Base-by-base conservation (phyloP, 2,888 invertebrate genomes). In the Aethes cnicana region DNA sequence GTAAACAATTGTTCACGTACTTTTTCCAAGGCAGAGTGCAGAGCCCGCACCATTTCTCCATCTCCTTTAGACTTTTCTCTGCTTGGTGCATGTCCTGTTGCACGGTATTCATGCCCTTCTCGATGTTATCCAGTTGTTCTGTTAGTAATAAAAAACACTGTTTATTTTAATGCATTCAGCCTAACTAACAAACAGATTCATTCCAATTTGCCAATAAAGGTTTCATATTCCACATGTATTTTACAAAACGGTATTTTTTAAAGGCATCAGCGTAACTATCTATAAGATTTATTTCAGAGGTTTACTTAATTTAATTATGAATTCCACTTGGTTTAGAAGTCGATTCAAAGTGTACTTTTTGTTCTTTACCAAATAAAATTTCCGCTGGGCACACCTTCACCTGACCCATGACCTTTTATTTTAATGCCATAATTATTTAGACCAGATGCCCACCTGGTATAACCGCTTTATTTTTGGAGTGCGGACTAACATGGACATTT, bases 81-180 rank as follows among this genome's bases (percentile, higher is more conserved):
- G 98, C 98, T 84, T 98, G 97, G 74, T 94, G 93, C 98, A 98
- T 98, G 81, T 98, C 98, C 61, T 95, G 94, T 86, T 98, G 98
- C 86, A 98, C 98, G 84, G 97, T 96, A 87, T 98, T 97, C 96
- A 98, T 96, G 43, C 97, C 97, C 90, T 97, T 97, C 86, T 98
- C 97, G 82, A 97, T 96, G 63, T 97, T 93, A 84, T 98, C 97
- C 92, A 98, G 89, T 95, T 98, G 97, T 77, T 98, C 97, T 96
- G 57, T 56, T 32, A 43, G 20, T 20, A 4, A 26, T 6, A 41
- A 36, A 49, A 11, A 12, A 18, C 1, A n/a, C 18, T 2, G 9
- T 46, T 25, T 18, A 26, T 21, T 37, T 8, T 32, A 33, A 11
- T 23, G n/a, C 23, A 7, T 26, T 11, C 16, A 3, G 9, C 12